Evolutionary conservation across 2,113 vertebrate species (phyloP), one percentile per base, ranked within the genome.

Genomic region (Artemisiospiza belli): DNA sequence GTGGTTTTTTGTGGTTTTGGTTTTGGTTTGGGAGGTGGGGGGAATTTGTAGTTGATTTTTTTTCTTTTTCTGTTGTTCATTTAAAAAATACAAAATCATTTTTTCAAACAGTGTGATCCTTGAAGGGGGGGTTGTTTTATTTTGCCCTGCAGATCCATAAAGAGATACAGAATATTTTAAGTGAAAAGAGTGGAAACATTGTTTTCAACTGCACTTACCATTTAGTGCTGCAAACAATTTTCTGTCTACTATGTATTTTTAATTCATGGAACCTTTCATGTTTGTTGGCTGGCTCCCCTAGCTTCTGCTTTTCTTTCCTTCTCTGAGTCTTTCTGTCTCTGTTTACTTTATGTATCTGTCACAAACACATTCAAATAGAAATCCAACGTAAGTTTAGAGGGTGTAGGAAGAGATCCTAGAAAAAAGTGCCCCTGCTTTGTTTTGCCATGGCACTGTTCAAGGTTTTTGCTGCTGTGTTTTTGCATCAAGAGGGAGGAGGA

Each of bases 291-390:
- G 31, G 13, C 64, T 95, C 30, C 47, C 24, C 11, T 51, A 83
- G 51, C 39, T 92, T 59, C 33, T 57, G 35, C 83, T 95, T 77
- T 68, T 58, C 43, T 66, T 94, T 92, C 76, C n/a, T 92, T 92
- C 72, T 19, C 2, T 20, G 63, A 83, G 83, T 51, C 68, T 70
- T 67, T 93, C 68, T 93, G 90, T 92, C 95, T 94, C 59, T 89
- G 79, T 95, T 96, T 95, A 85, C 33, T 91, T 61, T 37, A 46
- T 77, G 24, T 92, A 55, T 80, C 69, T 83, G 90, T 88, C 79
- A 90, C 51, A 92, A 83, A 83, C 59, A 74, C 46, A 55, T 90
- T 77, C 79, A 88, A 91, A 81, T 89, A 94, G 68, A 59, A 89
- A 41, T 87, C 89, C n/a, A 74, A 82, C 92, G 33, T 78, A 95